Evolutionary conservation across 2,888 invertebrate species (phyloP).

Genomic region (Agrochola circellaris): DNA sequence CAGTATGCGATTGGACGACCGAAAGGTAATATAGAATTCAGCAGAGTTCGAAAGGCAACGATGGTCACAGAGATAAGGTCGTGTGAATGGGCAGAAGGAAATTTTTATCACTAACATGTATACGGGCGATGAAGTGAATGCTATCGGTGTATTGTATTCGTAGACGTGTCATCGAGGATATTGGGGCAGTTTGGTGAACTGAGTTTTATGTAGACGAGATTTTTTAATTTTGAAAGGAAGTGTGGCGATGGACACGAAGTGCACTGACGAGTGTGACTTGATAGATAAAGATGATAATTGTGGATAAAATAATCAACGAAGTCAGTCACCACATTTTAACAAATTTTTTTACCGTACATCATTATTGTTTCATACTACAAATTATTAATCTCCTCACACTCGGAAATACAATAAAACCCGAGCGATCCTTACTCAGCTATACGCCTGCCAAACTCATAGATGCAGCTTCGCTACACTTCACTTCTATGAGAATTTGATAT

Average conservation of each 20-base stretch:
- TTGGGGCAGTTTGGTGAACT: neutral
- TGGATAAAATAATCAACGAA: too few relatives aligned
- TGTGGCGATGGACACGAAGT: neutral
- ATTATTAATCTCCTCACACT: neutral
- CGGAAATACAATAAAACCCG: conserved; percentile 12
- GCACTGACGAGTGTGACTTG: too few relatives aligned
- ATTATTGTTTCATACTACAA: neutral
- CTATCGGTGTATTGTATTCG: conserved; percentile 30
- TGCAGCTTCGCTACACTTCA: conserved; percentile 30
- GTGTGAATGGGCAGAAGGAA: conserved; percentile 49
- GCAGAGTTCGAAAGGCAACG: conserved; percentile 46
- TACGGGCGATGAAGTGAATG: conserved; percentile 45
- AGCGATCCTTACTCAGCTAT: conserved; percentile 33
- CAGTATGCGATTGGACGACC: conserved; percentile 42
- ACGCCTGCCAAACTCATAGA: conserved; percentile 44
- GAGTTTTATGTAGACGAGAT: neutral
- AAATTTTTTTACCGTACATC: too few relatives aligned
- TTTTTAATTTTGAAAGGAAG: neutral
- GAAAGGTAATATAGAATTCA: conserved; percentile 61
- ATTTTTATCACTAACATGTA: conserved; percentile 53
- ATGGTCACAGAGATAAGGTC: conserved; percentile 51
- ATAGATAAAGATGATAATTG: neutral
- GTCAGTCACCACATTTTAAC: too few relatives aligned
- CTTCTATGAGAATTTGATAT: conserved; percentile 30
- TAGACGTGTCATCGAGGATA: conserved; percentile 29